Evolutionary conservation across 2,888 invertebrate species (phyloP).

Genomic region (Catonia carolina): DNA sequence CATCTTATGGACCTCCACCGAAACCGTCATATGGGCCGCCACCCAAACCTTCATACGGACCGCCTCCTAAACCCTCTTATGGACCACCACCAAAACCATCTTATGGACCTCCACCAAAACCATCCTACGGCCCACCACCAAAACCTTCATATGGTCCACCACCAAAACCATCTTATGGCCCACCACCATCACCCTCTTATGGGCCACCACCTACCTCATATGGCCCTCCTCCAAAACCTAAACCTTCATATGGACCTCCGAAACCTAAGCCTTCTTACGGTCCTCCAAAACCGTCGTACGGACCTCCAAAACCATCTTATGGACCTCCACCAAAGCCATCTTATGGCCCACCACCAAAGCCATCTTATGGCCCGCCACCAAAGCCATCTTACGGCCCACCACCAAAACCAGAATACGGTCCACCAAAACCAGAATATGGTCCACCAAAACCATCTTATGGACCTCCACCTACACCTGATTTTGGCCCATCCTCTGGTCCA

Average conservation of each 20-base stretch:
- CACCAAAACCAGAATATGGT: slow-evolving; percentile 41
- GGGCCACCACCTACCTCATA: slow-evolving; percentile 32
- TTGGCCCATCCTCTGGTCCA: slow-evolving; percentile 42
- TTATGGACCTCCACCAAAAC: slow-evolving; percentile 34
- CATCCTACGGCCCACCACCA: slow-evolving; percentile 32
- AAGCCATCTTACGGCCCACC: slow-evolving; percentile 31
- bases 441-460: slow-evolving; percentile 50
- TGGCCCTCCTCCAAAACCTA: slow-evolving; percentile 38
- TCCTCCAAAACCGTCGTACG: slow-evolving; percentile 44
- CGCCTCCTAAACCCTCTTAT: slow-evolving; percentile 38
- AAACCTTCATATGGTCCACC: slow-evolving; percentile 37
- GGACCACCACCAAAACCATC: slow-evolving; percentile 34
- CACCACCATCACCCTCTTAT: slow-evolving; percentile 26
- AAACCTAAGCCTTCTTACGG: slow-evolving; percentile 42
- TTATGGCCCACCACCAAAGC: slow-evolving; percentile 39
- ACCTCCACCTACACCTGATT: slow-evolving; percentile 53
- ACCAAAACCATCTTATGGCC: slow-evolving; percentile 37
- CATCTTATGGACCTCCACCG: slow-evolving; percentile 39
- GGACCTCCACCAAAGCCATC: slow-evolving; percentile 37
- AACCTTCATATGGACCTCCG: slow-evolving; percentile 34
- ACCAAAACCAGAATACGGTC: slow-evolving; percentile 33
- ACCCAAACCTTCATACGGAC: slow-evolving; percentile 38
- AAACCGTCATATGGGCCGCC: slow-evolving; percentile 41
- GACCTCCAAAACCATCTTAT: slow-evolving; percentile 44
- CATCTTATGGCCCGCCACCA: slow-evolving; percentile 36